Percentiles rank a stretch among this genome's conserved stretches.
These are phyloP conservation scores for Anoplolepis gracilipes DNA, from an alignment of 1,140 invertebrate species.

Conservation along the genomic window DNA sequence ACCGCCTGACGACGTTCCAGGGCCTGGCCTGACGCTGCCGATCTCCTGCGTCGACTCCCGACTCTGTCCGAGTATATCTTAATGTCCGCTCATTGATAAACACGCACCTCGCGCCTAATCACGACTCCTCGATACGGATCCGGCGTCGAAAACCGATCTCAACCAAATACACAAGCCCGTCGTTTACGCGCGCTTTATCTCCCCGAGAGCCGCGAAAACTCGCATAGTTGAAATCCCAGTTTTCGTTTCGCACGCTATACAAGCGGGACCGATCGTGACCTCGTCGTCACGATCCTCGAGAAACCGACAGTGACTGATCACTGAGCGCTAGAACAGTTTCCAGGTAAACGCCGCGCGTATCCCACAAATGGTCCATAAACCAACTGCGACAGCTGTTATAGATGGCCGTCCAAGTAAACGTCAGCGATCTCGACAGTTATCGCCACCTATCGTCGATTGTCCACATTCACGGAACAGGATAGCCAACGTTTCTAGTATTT, in stretches of 20 bases:
- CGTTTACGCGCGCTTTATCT: neutral
- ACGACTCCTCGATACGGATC: neutral
- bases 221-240: neutral
- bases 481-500: neutral
- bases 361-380: neutral
- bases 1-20: conserved; percentile 42
- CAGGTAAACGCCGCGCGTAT: conserved; percentile 10
- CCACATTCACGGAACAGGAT: neutral
- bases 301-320: neutral
- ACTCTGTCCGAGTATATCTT: neutral
- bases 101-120: neutral
- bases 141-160: too few relatives aligned
- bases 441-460: neutral
- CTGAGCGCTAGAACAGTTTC: neutral
- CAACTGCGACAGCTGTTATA: neutral
- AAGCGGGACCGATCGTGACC: neutral
- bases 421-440: neutral
- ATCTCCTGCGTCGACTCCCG: neutral
- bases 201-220: neutral
- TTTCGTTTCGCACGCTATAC: neutral
- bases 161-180: too few relatives aligned
- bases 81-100: neutral
- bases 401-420: neutral
- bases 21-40: neutral
- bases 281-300: neutral